Base-by-base conservation (phyloP, 2,888 invertebrate genomes). In the Eupithecia subfuscata region DNA sequence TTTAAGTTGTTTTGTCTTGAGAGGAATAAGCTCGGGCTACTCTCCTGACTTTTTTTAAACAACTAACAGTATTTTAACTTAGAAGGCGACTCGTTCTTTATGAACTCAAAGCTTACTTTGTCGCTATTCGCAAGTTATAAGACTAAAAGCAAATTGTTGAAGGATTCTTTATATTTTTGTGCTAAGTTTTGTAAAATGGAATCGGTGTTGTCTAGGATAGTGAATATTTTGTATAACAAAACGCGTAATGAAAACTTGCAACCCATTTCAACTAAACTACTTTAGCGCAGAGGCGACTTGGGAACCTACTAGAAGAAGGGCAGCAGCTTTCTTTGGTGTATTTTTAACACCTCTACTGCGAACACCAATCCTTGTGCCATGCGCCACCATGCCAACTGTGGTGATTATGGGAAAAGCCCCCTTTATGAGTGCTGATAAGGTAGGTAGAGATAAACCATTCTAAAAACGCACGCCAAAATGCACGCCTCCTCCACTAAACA, bases 21-120 rank as follows among this genome's bases (percentile, higher is more conserved):
- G 87, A 63, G 34, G 83, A 83, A 86, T 88, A 86, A 89, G 82
- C 84, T 82, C 79, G 78, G 78, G 77, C 75, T 82, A 84, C 85
- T 84, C 88, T 85, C 83, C 86, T 77, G 85, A 86, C 84, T 86
- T 85, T 87, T 89, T 86, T 81, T 77, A 83, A 86, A 86, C 84
- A 85, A 80, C 80, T 84, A 88, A 87, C 84, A 85, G 81, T 79
- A 83, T 87, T 87, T 87, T 83, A 84, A 86, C 84, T 87, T 89
- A 82, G 68, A 76, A 84, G 83, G 81, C 83, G 82, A 83, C 79
- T 84, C 82, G 81, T 80, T 83, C 78, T 84, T 86, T 84, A 79
- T 79, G 74, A 79, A 82, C 78, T 83, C 83, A 79, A 78, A 76
- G 67, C 73, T 76, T 37, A 70, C 64, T 73, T 70, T 73, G 75